These are phyloP conservation scores for Pyrgus malvae DNA, from an alignment of 2,888 invertebrate species.

Conservation along the genomic window DNA sequence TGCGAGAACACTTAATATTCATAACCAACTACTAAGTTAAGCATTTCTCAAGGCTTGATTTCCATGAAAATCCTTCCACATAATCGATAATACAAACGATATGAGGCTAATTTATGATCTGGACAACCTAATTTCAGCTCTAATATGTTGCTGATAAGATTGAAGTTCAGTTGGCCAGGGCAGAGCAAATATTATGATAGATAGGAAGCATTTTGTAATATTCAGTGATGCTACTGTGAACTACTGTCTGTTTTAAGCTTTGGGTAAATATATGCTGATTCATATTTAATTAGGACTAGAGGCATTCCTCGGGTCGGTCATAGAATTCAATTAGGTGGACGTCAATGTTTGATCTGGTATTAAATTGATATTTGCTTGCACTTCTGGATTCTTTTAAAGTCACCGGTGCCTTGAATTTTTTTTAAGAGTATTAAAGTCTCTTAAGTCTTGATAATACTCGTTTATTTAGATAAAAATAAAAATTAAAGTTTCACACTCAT, in stretches of 20 bases:
- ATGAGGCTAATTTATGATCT: neutral
- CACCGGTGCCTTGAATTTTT: no score
- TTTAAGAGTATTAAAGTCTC: no score
- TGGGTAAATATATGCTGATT: conserved; percentile 6
- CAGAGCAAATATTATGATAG: neutral
- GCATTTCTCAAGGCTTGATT: conserved; percentile 27
- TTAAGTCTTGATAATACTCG: no score
- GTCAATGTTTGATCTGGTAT: neutral
- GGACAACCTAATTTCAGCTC: neutral
- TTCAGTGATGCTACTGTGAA: conserved; percentile 42
- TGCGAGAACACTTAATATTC: conserved; percentile 28
- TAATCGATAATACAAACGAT: conserved; percentile 20
- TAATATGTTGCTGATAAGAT: neutral
- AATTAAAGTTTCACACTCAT: no score
- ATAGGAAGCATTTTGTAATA: conserved; percentile 27
- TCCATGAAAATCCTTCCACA: conserved; percentile 30
- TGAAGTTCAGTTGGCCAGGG: neutral
- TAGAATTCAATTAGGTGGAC: neutral
- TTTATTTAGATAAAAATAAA: no score
- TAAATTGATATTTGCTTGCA: neutral
- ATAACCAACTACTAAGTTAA: conserved; percentile 31
- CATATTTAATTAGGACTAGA: conserved; percentile 15
- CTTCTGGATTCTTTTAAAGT: no score
- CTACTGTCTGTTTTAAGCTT: conserved; percentile 30
- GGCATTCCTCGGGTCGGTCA: neutral